phyloP scores from a whole-genome alignment of 2,797 vertebrate genomes.

The Bryconaethiops microstoma region DNA sequence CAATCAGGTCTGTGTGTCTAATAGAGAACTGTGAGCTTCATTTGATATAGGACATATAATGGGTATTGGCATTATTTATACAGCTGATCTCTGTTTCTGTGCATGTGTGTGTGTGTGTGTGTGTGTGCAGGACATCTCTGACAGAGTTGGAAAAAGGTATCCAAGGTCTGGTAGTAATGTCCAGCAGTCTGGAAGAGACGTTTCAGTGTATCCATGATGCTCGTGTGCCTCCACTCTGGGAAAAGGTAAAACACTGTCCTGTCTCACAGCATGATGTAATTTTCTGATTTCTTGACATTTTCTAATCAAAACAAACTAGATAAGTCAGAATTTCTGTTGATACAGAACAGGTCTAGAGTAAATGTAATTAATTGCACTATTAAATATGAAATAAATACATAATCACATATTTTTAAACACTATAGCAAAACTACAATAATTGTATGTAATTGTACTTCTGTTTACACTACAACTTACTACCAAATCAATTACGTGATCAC shows the following conservation, averaged over 20 bases:
- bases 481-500: neutral
- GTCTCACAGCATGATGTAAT: neutral
- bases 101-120: constrained; percentile 17
- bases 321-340: too few relatives aligned
- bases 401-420: too few relatives aligned
- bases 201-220: constrained; percentile 86
- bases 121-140: constrained; percentile 75
- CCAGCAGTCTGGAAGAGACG: constrained; percentile 85
- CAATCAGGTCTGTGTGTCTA: constrained; percentile 73
- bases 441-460: neutral
- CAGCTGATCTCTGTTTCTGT: constrained; percentile 24
- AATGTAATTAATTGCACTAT: too few relatives aligned
- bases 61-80: neutral
- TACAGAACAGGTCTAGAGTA: too few relatives aligned
- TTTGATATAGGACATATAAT: neutral
- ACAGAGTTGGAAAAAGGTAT: constrained; percentile 86
- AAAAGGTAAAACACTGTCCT: constrained; percentile 74
- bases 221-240: constrained; percentile 86
- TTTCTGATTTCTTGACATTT: too few relatives aligned
- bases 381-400: too few relatives aligned
- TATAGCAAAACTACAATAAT: too few relatives aligned
- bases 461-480: too few relatives aligned
- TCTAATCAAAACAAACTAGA: too few relatives aligned
- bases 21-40: neutral
- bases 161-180: constrained; percentile 89